Percentiles rank a stretch among this genome's conserved stretches.
These are phyloP conservation scores for Drosophila phalerata DNA, from an alignment of 2,888 invertebrate genomes.

Conservation along the genomic window DNA sequence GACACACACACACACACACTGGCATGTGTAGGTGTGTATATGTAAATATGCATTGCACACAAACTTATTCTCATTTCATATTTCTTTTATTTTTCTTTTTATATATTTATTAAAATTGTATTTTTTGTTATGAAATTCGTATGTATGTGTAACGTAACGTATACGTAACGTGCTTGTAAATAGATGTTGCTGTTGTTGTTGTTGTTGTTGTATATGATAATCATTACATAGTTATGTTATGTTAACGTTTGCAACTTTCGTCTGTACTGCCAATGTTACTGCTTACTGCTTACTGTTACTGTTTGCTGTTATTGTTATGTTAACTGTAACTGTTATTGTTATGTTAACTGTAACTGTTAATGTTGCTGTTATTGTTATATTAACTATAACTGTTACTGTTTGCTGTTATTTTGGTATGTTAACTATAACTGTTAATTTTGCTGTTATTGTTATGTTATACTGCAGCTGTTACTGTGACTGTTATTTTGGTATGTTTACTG, in stretches of 20 bases:
- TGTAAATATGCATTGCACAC: neutral
- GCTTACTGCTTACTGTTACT: slow-evolving; percentile 35
- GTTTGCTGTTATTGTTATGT: slow-evolving; percentile 33
- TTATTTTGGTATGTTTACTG: slow-evolving; percentile 23
- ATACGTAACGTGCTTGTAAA: slow-evolving; percentile 47
- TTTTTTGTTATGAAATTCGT: slow-evolving; percentile 32
- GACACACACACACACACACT: neutral
- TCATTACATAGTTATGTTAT: slow-evolving; percentile 20
- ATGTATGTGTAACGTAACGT: slow-evolving; percentile 47
- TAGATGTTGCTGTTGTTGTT: slow-evolving; percentile 25
- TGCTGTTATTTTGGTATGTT: slow-evolving; percentile 19
- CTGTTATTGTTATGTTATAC: slow-evolving; percentile 5
- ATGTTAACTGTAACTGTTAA: slow-evolving; percentile 35
- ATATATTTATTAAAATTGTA: slow-evolving; percentile 4
- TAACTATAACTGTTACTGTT: slow-evolving; percentile 33
- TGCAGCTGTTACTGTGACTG: slow-evolving; percentile 22
- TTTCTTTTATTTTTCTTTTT: slow-evolving; percentile 3
- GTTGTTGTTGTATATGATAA: slow-evolving; percentile 22
- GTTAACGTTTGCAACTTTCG: slow-evolving; percentile 30
- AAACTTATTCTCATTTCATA: slow-evolving; percentile 5
- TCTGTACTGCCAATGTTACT: slow-evolving; percentile 39
- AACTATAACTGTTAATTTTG: slow-evolving; percentile 35
- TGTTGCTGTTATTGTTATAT: slow-evolving; percentile 29
- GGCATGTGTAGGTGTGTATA: slow-evolving; percentile 22
- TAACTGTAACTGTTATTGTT: slow-evolving; percentile 14